Evolutionary conservation across 2,888 invertebrate genomes (phyloP), one percentile per base, ranked within the genome.

Genomic region (Orchesellides sinensis): DNA sequence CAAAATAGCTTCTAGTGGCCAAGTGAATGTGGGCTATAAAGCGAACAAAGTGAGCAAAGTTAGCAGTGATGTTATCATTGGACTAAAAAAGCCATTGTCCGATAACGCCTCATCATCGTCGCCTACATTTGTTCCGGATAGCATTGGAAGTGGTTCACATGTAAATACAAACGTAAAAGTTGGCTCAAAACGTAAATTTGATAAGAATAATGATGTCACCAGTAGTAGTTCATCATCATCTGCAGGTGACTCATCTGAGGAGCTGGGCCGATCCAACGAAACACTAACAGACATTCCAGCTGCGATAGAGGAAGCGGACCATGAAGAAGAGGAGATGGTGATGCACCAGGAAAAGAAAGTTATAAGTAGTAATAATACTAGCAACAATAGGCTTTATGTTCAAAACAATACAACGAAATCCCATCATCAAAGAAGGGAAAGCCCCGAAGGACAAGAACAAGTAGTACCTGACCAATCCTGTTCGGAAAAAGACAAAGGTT

Each of bases 381-480:
- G 25, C 25, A 49, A 19, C 21, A 59, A 25, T 74, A 52, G 70
- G 61, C 23, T 75, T 0, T 82, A 74, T 23, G 74, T 63, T 29
- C 69, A 23, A 52, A 61, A 32, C 25, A 75, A 45, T 65, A 40
- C 65, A 8, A 75, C 70, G 14, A 32, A 35, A 12, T 65, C 75
- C n/a, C 59, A 56, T 1, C 84, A 84, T 40, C 84, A 82, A 23
- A 35, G 84, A 66, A 79, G 84, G 45, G 84, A 84, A 72, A 84
- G 86, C 69, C 86, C 86, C 4, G 86, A 86, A 54, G 86, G 86
- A 5, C 86, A 86, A 59, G 86, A 86, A 23, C 84, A 86, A 81
- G 83, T 82, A 75, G 78, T 85, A 45, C 84, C 84, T 63, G 73
- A 79, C 54, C 63, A 40, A 17, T 63, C 45, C 8, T 54, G 65